Base-by-base conservation (phyloP, 1,140 invertebrate genomes). In the Polyergus mexicanus region DNA sequence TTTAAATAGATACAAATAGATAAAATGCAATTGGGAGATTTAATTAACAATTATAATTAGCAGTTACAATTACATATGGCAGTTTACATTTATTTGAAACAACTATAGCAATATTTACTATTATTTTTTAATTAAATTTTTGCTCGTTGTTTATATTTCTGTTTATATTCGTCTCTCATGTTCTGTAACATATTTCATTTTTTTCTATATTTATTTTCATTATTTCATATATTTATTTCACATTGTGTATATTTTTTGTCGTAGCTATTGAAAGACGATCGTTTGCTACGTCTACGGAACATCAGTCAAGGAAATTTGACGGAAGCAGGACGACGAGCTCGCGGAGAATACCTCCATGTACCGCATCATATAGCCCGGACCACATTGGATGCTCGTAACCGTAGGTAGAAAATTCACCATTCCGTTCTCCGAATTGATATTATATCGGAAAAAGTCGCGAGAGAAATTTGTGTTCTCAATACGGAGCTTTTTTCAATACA, bases 331-430 rank as follows among this genome's bases (percentile, higher is more conserved):
- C 92, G 94, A 3, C 94, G 95, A 78, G 92, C 92, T 25, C 89
- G 94, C 8, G 94, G 94, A 3, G 95, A 95, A 78, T 95, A 95
- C 54, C 89, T 94, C 11, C 93, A 94, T 38, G 92, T 95, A 38
- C 94, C 95, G 8, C 92, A 94, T 85, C 92, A 94, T 66, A 90
- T 95, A 47, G 92, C 92, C 2, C 85, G 93, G 41, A 92, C 80
- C 44, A 95, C 94, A 25, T 76, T 95, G 60, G 94, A 95, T 63
- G 89, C 91, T 22, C 87, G 95, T 54, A 95, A 95, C 88, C 90
- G 95, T 95, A 89, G 92, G 93, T 92, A 65, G 38, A 86, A 60
- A 35, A 83, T 83, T 83, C 68, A 83, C 54, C 54, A 5, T 72
- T 72, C 35, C 38, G 32, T 81, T 83, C n/a, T n/a, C n/a, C 13